Evolutionary conservation across 53 echinoderm and acorn worm genomes (phyloP), one percentile per base, ranked within the genome.

Genomic region (Arbacia lixula): DNA sequence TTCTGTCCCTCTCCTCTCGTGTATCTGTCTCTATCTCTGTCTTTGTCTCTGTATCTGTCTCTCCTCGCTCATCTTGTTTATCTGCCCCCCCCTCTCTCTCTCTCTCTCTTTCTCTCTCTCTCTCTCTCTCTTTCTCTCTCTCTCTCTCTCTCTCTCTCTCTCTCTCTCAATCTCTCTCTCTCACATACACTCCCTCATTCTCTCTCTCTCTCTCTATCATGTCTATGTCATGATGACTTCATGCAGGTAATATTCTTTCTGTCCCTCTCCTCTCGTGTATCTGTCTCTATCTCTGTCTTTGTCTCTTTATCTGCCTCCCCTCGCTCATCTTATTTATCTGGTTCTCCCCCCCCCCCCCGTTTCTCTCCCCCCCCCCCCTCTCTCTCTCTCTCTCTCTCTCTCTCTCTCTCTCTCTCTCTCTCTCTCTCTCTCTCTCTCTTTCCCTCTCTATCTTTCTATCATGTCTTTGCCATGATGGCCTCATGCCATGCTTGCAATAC

Each of bases 361-460:
- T 17, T 50, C 50, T 50, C 20, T 36, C 36, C 38, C 37, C 36
- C 38, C 12, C 2, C 14, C 28, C 12, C 60, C 19, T 2, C 19
- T 10, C 31, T 28, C 2, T n/a, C 1, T 31, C 12, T 26, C 2
- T 60, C 1, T 19, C 36, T 1, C 36, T 20, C 34, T 25, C 26
- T n/a, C 64, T 20, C 3, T 64, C 17, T 20, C 33, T 64, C 10
- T 25, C 32, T 32, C 2, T 2, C 5, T 0, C 32, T 11, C 61
- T 25, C 10, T 60, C 0, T 60, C 32, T 25, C 36, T 65, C 20
- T 17, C 3, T 37, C 35, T 17, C 36, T 37, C 66, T 37, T 4
- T 24, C 67, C 21, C 67, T 66, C 37, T 37, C 38, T 66, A 36
- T 66, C 38, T 66, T 40, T 21, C 49, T 46, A 14, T 46, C 49